A percentile compares a stretch with the other conserved stretches of the same genome.
These are phyloP conservation scores for Lysandra coridon DNA, from an alignment of 2,888 invertebrate species.

Conservation along the genomic window DNA sequence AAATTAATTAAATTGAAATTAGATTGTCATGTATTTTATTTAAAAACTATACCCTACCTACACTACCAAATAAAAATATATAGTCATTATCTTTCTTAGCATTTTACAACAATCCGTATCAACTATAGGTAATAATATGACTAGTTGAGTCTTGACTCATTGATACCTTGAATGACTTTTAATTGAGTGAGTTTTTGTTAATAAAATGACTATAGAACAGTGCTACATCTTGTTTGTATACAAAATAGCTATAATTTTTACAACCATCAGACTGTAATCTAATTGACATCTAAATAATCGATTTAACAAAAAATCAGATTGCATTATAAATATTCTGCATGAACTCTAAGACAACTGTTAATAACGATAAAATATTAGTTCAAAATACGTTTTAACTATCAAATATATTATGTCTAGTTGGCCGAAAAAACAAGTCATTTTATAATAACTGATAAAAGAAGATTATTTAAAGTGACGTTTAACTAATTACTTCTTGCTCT, in stretches of 20 bases:
- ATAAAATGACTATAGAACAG: neutral
- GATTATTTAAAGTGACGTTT: neutral
- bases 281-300: slow-evolving; percentile 1
- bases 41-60: too few species aligned
- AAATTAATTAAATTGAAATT: too few species aligned
- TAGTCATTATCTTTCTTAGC: too few species aligned
- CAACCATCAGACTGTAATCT: neutral
- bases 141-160: neutral
- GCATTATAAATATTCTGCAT: neutral
- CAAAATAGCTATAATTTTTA: slow-evolving; percentile 24
- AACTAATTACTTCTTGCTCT: neutral
- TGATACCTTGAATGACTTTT: neutral
- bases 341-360: neutral
- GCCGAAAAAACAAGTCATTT: neutral
- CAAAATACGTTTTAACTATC: neutral
- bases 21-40: too few species aligned
- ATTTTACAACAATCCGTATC: too few species aligned
- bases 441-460: neutral
- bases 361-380: neutral
- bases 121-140: neutral
- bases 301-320: neutral
- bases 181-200: neutral
- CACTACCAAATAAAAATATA: too few species aligned
- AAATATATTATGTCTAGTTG: neutral
- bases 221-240: slow-evolving; percentile 2